A percentile compares a stretch with the other conserved stretches of the same genome.
These are phyloP conservation scores for Pammene aurita DNA, from an alignment of 2,888 invertebrate genomes.

Conservation along the genomic window DNA sequence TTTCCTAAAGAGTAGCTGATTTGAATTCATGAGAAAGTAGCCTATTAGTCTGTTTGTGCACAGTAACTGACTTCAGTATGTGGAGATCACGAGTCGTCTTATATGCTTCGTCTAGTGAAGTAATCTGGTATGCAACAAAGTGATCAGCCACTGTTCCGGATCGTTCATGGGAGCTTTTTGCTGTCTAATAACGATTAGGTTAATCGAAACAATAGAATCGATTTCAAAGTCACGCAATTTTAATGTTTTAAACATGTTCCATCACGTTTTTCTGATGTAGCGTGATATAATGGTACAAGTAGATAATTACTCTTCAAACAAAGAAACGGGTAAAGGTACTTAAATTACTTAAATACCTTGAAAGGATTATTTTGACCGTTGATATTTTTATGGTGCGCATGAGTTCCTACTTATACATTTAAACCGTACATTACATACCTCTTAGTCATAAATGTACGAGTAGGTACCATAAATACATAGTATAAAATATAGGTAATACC, in stretches of 20 bases:
- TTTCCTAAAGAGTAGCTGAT: too few relatives aligned
- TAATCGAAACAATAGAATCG: constrained; percentile 25
- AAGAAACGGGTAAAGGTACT: not conserved
- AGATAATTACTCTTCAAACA: constrained; percentile 12
- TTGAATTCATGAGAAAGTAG: too few relatives aligned
- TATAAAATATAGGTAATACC: too few relatives aligned
- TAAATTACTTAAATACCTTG: not conserved
- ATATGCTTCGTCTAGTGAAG: not conserved
- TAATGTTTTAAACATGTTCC: constrained; percentile 7
- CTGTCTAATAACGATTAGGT: constrained; percentile 26
- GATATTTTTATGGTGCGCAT: too few relatives aligned
- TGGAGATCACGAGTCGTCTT: not conserved
- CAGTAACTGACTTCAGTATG: not conserved
- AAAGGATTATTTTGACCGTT: not conserved
- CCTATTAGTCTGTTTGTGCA: too few relatives aligned
- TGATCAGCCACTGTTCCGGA: constrained; percentile 28
- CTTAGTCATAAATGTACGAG: too few relatives aligned
- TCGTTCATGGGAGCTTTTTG: constrained; percentile 3
- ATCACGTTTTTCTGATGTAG: constrained; percentile 9
- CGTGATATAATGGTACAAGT: not conserved
- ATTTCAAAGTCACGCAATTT: constrained; percentile 22
- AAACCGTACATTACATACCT: too few relatives aligned
- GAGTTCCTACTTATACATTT: too few relatives aligned
- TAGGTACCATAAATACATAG: too few relatives aligned
- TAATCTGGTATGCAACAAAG: constrained; percentile 15